Evolutionary conservation across 2,113 vertebrate genomes (phyloP), one percentile per base, ranked within the genome.

Genomic region (Trematocara nigrifrons): DNA sequence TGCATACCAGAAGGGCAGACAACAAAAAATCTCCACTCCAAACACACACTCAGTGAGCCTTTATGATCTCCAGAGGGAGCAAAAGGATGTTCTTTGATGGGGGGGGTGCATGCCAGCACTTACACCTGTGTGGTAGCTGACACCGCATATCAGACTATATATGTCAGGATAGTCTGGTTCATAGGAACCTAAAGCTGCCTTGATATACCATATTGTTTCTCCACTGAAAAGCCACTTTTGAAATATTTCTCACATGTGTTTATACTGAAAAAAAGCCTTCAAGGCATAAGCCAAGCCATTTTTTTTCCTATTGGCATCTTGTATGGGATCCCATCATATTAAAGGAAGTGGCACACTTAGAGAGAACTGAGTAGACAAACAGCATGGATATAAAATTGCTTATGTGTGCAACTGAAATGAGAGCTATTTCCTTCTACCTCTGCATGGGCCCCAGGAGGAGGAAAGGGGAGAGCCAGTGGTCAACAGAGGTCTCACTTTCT

Each of bases 1-100:
- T 87, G 84, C 90, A 93, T 94, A 89, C 94, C 92, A 87, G 82
- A 89, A 80, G 35, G 59, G 13, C 85, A 88, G 54, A 91, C 90
- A 81, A 82, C 40, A 69, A 86, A 86, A 71, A 86, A 76, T 80
- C 77, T 89, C 29, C 82, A 84, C 84, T 86, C 83, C 64, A 90
- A 87, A 90, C 81, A 92, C 84, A 83, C 85, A 85, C 76, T 84
- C 52, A 18, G 76, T 51, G 42, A 84, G 86, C 22, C 31, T 91
- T 87, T 90, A 81, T 83, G 89, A 89, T 81, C 78, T 91, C 29
- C 79, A 38, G 40, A 69, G 83, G 26, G 57, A 79, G 29, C 71
- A 86, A 89, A 83, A 77, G 77, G 77, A 89, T 74, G 86, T 88
- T 91, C 64, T 82, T 86, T 89, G 83, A 80, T 87, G 86, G 89